Conservation (phyloP, 2,113 vertebrate species). For the Fukomys damarensis region DNA sequence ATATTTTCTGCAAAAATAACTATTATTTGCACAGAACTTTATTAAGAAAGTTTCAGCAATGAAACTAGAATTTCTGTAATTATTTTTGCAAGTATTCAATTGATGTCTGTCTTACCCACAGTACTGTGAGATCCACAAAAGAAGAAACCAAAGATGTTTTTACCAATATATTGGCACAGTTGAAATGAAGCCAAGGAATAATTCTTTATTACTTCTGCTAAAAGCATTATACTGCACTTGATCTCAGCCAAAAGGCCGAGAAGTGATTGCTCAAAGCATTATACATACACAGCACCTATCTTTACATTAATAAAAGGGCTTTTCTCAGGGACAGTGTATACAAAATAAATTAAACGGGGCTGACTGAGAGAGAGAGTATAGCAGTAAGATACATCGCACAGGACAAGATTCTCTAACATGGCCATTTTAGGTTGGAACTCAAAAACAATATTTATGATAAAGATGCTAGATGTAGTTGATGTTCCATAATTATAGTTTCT, state of each 20-base stretch:
- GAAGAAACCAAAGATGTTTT: not conserved
- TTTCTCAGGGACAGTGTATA: not conserved
- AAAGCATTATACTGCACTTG: not conserved
- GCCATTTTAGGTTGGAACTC: not conserved
- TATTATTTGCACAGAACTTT: not conserved
- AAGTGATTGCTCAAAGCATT: not conserved
- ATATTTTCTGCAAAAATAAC: not conserved
- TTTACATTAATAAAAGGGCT: not conserved
- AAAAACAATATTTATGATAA: not conserved
- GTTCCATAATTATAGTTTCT: not conserved
- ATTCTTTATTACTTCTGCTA: not conserved
- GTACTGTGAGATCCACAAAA: not conserved
- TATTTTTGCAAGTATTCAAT: not conserved
- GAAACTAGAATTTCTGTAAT: not conserved
- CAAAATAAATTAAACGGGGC: not conserved
- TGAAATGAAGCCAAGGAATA: not conserved
- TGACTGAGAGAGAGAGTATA: not conserved
- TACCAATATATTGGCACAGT: not conserved
- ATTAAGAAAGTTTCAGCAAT: not conserved
- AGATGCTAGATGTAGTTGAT: not conserved
- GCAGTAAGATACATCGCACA: rapidly evolving
- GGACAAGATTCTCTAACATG: not conserved
- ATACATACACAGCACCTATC: not conserved
- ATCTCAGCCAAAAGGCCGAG: too few relatives aligned
- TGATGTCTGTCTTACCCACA: not conserved